Percentiles rank a stretch among this genome's conserved stretches.
These are phyloP conservation scores for Buathra laborator DNA, from an alignment of 2,888 invertebrate genomes.

Conservation along the genomic window DNA sequence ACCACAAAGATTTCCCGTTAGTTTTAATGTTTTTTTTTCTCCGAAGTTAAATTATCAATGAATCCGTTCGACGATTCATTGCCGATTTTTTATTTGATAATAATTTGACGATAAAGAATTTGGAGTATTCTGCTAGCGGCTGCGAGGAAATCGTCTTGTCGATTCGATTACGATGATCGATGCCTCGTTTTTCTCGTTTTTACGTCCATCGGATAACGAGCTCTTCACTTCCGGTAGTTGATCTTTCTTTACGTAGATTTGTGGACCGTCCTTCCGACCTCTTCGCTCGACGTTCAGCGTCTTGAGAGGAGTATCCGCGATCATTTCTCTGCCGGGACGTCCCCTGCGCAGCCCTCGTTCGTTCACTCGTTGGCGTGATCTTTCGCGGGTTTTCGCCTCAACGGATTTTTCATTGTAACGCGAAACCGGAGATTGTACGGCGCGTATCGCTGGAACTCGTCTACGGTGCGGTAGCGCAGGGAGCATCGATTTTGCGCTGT, in stretches of 20 bases:
- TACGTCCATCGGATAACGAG: constrained; percentile 34
- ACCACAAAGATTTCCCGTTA: background rate
- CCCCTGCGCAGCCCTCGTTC: constrained; percentile 4
- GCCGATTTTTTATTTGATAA: background rate
- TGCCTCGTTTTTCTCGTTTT: constrained; percentile 67
- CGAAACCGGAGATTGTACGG: constrained; percentile 25
- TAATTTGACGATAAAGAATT: background rate
- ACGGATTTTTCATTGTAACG: constrained; percentile 27
- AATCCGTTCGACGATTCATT: background rate
- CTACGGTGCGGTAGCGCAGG: background rate
- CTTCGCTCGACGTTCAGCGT: constrained; percentile 77
- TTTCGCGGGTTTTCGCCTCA: constrained; percentile 1
- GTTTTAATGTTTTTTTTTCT: background rate
- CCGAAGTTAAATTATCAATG: background rate
- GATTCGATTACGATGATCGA: constrained; percentile 77
- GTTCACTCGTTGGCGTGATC: constrained; percentile 14
- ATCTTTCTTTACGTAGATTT: constrained; percentile 76
- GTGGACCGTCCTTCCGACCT: constrained; percentile 72
- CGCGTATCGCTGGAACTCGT: background rate
- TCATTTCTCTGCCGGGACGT: constrained; percentile 42
- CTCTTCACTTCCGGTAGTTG: constrained; percentile 76
- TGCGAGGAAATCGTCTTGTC: constrained; percentile 48
- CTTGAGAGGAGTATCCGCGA: constrained; percentile 77
- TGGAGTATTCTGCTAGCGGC: background rate
- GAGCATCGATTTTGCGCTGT: constrained; percentile 3